Base-by-base conservation (phyloP, 2,888 invertebrate species). In the Amphiduros pacificus region DNA sequence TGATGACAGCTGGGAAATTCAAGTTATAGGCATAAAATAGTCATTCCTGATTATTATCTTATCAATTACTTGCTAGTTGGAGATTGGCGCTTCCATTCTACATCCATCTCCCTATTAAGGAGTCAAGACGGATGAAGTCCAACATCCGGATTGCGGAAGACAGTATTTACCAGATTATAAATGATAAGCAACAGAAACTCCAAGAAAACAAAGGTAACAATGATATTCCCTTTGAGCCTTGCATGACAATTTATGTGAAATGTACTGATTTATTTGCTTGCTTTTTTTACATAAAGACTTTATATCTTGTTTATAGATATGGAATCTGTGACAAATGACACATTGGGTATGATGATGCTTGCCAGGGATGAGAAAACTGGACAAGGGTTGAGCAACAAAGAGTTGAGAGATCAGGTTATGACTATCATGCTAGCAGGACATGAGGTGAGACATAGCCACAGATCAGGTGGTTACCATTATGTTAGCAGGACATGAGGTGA, bases 401-500 rank as follows among this genome's bases (percentile, higher is more conserved):
- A 74, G 4, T 65, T 77, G 51, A 67, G 69, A 55, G 71, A 70
- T 28, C 72, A 78, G 44, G 71, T 77, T 29, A 68, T 73, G 36
- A 76, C 74, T 0, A 69, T 78, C 55, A 65, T 78, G 55, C 65
- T 75, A 51, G 78, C 78, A 51, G 78, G 78, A 5, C 76, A 74
- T 70, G 78, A 78, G 73, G 77, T 77, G 64, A 65, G 64, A 49
- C 22, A n/a, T n/a, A n/a, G n/a, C n/a, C n/a, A n/a, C n/a, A 55
- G 71, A 70, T 28, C 72, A 78, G 44, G 71, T 77, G 29, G 67
- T 73, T 29, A 76, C 74, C 1, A 69, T 78, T 55, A 65, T 78
- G 55, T 65, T 75, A 51, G 78, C 78, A 51, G 78, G 78, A 5
- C 76, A 74, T 70, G 78, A 78, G 73, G 77, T 77, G 64, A 65